Evolutionary conservation across 2,113 vertebrate species (phyloP), one percentile per base, ranked within the genome.

Genomic region (Capreolus pygargus): DNA sequence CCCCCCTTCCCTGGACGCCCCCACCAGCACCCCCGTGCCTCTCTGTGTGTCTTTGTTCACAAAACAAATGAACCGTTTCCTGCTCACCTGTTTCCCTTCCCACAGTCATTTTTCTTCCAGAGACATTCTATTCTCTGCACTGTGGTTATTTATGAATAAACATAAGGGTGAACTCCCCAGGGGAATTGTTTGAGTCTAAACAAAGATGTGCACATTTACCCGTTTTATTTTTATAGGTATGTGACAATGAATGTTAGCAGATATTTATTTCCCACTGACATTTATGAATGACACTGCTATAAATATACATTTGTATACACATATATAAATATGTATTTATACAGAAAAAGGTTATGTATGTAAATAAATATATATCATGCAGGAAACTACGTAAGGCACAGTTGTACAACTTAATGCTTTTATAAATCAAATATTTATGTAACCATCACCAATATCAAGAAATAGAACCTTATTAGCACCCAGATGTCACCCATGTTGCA

Each of bases 401-500:
- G 25, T 8, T 2, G 21, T 50, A 58, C 57, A 16, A 4, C 27
- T 23, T 70, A 6, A 70, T 6, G n/a, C 36, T 61, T 64, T 23
- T 30, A 2, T n/a, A 14, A 67, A 61, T 15, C 27, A n/a, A 19
- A 36, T 16, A 36, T 19, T 74, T 10, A 8, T 1, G 39, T n/a
- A 45, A 47, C 25, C 28, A n/a, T 12, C 64, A n/a, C 13, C 30
- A 39, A 30, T 9, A 16, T 39, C 83, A 19, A 30, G 58, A 39
- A 36, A 27, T 0, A 25, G 84, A 25, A 1, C 1, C 21, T 54
- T 33, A 2, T 30, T 36, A 7, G 81, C 5, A 36, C 17, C 4
- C 30, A 6, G 1, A 3, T 7, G 28, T 10, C 50, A 4, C 47
- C 17, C 50, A 0, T 0, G 9, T 30, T 30, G 19, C 5, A 11